Conservation (phyloP, 2,113 vertebrate genomes). For the Oenanthe melanoleuca region DNA sequence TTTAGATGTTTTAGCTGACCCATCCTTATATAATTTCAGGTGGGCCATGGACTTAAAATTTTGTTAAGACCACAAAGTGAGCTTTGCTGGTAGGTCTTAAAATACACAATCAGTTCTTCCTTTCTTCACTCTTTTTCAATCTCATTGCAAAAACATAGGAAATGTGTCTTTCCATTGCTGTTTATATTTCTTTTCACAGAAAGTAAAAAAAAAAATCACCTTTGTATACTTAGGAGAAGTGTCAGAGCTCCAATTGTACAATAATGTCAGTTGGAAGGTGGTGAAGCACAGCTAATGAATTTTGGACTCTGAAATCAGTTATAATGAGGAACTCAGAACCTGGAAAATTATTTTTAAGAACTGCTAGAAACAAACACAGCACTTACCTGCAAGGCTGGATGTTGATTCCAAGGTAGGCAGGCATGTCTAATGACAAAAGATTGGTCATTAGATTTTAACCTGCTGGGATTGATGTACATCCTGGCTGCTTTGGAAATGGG, state of each 20-base stretch:
- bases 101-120: background rate
- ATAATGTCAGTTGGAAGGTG: background rate
- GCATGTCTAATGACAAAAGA: background rate
- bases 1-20: background rate
- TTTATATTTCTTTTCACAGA: background rate
- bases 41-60: background rate
- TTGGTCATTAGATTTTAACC: background rate
- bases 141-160: background rate
- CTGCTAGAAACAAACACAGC: background rate
- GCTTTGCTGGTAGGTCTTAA: background rate
- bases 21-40: background rate
- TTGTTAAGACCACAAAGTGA: background rate
- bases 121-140: rapidly evolving
- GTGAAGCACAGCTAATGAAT: background rate
- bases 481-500: background rate
- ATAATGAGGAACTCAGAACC: background rate
- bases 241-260: background rate
- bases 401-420: background rate
- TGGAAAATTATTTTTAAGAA: background rate
- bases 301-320: background rate
- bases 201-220: background rate
- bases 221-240: background rate
- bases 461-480: background rate
- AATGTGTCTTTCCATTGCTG: background rate
- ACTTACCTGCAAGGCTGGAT: background rate